Evolutionary conservation across 2,888 invertebrate species (phyloP), one percentile per base, ranked within the genome.

Genomic region (Nysson spinosus): DNA sequence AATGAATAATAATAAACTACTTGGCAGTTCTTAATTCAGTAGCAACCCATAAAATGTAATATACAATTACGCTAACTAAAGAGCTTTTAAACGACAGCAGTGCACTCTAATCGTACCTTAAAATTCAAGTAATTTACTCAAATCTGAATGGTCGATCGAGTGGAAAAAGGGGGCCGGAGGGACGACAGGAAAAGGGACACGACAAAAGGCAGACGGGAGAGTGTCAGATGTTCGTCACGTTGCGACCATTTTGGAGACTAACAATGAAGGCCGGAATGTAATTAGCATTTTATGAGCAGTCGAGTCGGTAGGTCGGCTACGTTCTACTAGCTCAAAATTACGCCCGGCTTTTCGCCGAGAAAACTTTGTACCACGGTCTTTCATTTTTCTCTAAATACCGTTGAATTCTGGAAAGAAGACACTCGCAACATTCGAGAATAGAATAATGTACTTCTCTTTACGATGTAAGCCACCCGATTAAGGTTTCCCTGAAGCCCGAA

Each of bases 271-370:
- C 9, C 42, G 32, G 40, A 52, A 54, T 49, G 60, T 54, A 66
- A 72, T 69, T 72, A 72, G 56, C 63, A 72, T 72, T 69, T 72
- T 66, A 69, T 46, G 56, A 69, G 16, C 14, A 32, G 37, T 26
- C 11, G 28, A n/a, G n/a, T 22, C 24, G 35, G 42, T 35, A 11
- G 12, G 32, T 6, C 35, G n/a, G 46, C 34, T 34, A 26, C 47
- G 39, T 26, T 7, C 2, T 22, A 26, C 11, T 34, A 32, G 4
- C 9, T 34, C 44, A 28, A 49, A 67, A 57, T 56, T 44, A 14
- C 57, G 24, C 42, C 22, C 49, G 54, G 51, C 50, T 55, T 66
- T 46, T 32, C 50, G 12, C 22, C 49, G 32, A 4, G 19, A n/a
- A 14, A 28, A 20, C 32, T 47, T 40, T 43, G 43, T 30, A n/a